Conservation (phyloP, 2,797 vertebrate species). For the Chlorospingus semifuscus region DNA sequence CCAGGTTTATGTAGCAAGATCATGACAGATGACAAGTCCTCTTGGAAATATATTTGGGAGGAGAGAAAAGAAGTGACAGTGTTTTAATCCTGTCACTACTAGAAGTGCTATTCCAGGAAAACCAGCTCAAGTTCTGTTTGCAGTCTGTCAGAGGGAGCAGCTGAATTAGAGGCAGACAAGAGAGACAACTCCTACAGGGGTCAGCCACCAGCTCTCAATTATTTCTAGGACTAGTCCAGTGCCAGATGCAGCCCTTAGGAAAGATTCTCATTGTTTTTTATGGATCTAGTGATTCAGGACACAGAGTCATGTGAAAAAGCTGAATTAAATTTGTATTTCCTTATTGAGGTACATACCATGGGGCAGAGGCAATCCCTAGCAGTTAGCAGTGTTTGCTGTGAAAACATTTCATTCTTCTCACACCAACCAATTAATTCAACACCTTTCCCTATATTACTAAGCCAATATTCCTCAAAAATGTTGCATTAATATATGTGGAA, state of each 20-base stretch:
- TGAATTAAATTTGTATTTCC: background rate
- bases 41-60: background rate
- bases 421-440: background rate
- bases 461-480: background rate
- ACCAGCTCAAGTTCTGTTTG: background rate
- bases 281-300: background rate
- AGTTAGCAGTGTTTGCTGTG: background rate
- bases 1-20: background rate
- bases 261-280: background rate
- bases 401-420: background rate
- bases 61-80: background rate
- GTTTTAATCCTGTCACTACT: background rate
- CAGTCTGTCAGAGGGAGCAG: background rate
- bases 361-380: background rate
- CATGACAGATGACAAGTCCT: background rate
- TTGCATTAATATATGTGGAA: background rate
- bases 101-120: slow-evolving; percentile 18
- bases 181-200: background rate
- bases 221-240: background rate
- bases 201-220: background rate
- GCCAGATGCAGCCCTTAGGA: background rate
- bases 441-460: background rate
- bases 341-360: accelerated
- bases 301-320: background rate
- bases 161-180: background rate